Base-by-base conservation (phyloP, 2,113 vertebrate species). In the Planiliza haematocheilus region DNA sequence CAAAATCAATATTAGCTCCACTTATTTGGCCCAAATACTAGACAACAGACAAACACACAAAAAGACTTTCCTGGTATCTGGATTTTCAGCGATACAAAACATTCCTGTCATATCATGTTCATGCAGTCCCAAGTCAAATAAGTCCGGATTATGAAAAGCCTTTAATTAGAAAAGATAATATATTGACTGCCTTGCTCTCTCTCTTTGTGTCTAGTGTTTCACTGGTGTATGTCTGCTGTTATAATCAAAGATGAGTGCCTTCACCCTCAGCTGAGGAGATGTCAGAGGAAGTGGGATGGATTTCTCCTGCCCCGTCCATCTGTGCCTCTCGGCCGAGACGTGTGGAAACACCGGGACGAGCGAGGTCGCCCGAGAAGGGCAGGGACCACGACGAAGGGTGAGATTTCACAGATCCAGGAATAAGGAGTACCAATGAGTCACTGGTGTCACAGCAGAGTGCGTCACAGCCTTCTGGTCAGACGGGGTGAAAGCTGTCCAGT, bases 391-490 rank as follows among this genome's bases (percentile, higher is more conserved):
- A 8, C 3, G 51, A 41, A 51, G 34, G 63, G 55, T 67, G 79
- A 80, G 81, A 79, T 83, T 76, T 81, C 82, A 78, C 74, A 84
- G 89, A 89, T 79, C 85, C 80, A 75, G 77, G 70, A 83, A 86
- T 74, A n/a, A 74, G 64, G 66, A 64, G 42, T 69, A 73, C 64
- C 69, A 50, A 66, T 86, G 88, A 87, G 74, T 89, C 88, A 89
- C n/a, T 5, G 59, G 72, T 60, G 78, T 86, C 59, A 66, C 52
- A 70, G 72, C 49, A 5, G 53, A 67, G 65, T 90, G 89, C 67
- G 76, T 92, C 90, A 89, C 53, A 30, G 83, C 86, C 83, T 90
- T 85, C 85, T 88, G 83, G 84, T 83, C 82, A 83, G 77, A 84
- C 36, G 8, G 66, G 62, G 61, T 51, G 34, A 81, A 78, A 77